A percentile compares a stretch with the other conserved stretches of the same genome.
Evolutionary conservation across 1,140 invertebrate genomes (phyloP).

Genomic region (Anastrepha obliqua): DNA sequence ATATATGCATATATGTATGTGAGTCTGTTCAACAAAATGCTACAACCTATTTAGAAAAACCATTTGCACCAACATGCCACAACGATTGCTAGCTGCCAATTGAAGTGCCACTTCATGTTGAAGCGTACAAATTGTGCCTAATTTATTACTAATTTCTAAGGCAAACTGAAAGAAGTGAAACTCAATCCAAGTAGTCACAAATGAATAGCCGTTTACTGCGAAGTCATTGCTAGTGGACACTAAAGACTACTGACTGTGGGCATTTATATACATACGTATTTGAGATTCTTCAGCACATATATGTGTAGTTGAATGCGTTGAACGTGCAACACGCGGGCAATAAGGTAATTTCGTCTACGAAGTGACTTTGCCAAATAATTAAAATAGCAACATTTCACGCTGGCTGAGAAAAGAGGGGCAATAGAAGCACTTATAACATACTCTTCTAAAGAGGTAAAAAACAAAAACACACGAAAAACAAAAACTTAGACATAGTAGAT

Average conservation of each 20-base stretch:
- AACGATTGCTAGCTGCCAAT: conserved; percentile 51
- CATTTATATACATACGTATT: background rate
- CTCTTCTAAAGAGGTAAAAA: background rate
- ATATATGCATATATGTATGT: background rate
- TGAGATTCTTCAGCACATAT: background rate
- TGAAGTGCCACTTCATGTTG: conserved; percentile 40
- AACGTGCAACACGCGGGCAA: conserved; percentile 36
- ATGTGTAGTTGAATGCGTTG: background rate
- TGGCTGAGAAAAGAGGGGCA: background rate
- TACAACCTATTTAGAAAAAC: conserved; percentile 25
- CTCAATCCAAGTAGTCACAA: background rate
- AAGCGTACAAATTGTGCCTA: conserved; percentile 50
- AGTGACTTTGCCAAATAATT: conserved; percentile 51
- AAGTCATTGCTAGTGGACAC: background rate
- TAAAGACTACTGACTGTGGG: background rate
- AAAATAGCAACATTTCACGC: conserved; percentile 45
- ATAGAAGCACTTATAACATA: no score
- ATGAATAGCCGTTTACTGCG: background rate
- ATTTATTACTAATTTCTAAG: conserved; percentile 43
- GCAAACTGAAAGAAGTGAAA: background rate
- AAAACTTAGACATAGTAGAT: background rate
- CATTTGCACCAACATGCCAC: conserved; percentile 37
- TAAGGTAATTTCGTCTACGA: conserved; percentile 45
- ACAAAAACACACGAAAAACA: background rate
- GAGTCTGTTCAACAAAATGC: background rate